phyloP scores from a whole-genome alignment of 2,888 invertebrate species.

The Willowsia nigromaculata region DNA sequence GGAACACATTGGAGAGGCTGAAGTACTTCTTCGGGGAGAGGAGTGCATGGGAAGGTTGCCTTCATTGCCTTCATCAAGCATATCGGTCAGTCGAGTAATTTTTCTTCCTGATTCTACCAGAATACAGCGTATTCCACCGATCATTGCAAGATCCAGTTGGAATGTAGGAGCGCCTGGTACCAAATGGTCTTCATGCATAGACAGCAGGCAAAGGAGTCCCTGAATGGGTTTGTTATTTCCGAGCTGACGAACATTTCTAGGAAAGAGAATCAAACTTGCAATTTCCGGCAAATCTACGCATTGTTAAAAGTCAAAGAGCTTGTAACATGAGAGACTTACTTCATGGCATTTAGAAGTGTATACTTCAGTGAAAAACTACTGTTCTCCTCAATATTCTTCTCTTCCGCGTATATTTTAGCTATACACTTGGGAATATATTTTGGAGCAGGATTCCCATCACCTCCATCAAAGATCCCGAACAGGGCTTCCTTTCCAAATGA shows the following conservation, averaged over 20 bases:
- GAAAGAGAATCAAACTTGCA: neutral
- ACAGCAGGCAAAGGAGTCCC: slow-evolving; percentile 76
- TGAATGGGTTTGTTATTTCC: slow-evolving; percentile 76
- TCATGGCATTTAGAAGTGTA: slow-evolving; percentile 89
- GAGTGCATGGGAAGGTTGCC: slow-evolving; percentile 23
- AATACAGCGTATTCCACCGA: slow-evolving; percentile 76
- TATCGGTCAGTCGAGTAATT: slow-evolving; percentile 75
- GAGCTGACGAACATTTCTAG: slow-evolving; percentile 76
- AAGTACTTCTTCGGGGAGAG: neutral
- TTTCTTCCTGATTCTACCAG: slow-evolving; percentile 77
- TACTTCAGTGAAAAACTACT: slow-evolving; percentile 91
- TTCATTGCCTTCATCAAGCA: slow-evolving; percentile 66
- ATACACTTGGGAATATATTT: slow-evolving; percentile 85
- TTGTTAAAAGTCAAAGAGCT: neutral
- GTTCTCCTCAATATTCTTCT: slow-evolving; percentile 90
- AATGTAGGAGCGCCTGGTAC: slow-evolving; percentile 72
- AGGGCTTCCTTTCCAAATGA: slow-evolving; percentile 86
- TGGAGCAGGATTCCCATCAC: slow-evolving; percentile 81
- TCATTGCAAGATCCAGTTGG: slow-evolving; percentile 76
- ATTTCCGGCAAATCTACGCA: neutral
- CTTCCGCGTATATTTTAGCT: slow-evolving; percentile 89
- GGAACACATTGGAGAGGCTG: slow-evolving; percentile 39
- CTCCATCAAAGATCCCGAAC: slow-evolving; percentile 88
- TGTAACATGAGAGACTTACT: slow-evolving; percentile 80
- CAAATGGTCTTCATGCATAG: slow-evolving; percentile 73